phyloP scores from a whole-genome alignment of 2,888 invertebrate genomes.

The Belgica antarctica region DNA sequence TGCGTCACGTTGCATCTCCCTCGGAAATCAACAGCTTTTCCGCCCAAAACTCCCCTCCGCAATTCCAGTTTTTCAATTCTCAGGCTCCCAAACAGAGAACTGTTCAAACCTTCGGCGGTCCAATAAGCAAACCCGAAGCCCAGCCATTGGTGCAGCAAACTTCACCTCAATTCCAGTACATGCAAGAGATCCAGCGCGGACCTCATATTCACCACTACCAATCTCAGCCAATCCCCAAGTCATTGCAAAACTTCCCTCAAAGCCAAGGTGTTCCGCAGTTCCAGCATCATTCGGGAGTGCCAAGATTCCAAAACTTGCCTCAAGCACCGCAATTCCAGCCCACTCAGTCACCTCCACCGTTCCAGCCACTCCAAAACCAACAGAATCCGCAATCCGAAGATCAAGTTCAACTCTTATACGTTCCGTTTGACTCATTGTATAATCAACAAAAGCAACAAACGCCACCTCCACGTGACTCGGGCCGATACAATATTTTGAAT shows the following conservation, averaged over 20 bases:
- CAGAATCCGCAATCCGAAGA: conserved; percentile 45
- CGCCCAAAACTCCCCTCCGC: conserved; percentile 31
- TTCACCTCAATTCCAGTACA: conserved; percentile 33
- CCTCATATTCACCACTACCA: conserved; percentile 40
- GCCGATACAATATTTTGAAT: conserved; percentile 50
- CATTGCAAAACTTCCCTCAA: conserved; percentile 17
- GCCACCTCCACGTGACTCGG: conserved; percentile 47
- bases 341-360: conserved; percentile 25
- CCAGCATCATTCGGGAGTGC: conserved; percentile 46
- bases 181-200: conserved; percentile 44
- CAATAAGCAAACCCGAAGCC: conserved; percentile 40
- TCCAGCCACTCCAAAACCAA: conserved; percentile 41
- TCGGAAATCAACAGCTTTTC: conserved; percentile 29
- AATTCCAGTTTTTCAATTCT: conserved; percentile 33
- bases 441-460: conserved; percentile 47
- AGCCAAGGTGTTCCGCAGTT: conserved; percentile 45
- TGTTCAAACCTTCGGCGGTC: conserved; percentile 37
- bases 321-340: conserved; percentile 24
- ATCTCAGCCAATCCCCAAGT: conserved; percentile 41
- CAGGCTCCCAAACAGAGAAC: conserved; percentile 11
- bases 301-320: conserved; percentile 46
- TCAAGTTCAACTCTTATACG: conserved; percentile 72
- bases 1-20: neutral
- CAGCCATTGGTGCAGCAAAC: conserved; percentile 32
- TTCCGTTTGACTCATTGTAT: conserved; percentile 73